Evolutionary conservation across 2,888 invertebrate genomes (phyloP).

Genomic region (Drosophila tripunctata): DNA sequence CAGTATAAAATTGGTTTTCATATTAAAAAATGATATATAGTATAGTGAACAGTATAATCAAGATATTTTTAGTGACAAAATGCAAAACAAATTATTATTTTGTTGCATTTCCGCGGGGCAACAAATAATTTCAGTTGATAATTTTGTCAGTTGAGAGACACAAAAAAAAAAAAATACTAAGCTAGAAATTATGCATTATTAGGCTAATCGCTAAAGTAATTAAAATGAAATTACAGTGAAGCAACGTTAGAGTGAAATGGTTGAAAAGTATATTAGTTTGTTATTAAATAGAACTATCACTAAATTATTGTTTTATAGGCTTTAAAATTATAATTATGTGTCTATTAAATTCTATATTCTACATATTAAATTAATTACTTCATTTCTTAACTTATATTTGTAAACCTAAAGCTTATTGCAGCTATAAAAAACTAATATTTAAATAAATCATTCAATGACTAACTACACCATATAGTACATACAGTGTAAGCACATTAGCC

Average conservation of each 20-base stretch:
- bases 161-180: constrained; percentile 43
- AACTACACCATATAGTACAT: neutral
- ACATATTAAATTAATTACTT: too few species aligned
- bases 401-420: too few species aligned
- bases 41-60: constrained; percentile 17
- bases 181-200: constrained; percentile 43
- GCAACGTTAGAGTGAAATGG: neutral
- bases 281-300: too few species aligned
- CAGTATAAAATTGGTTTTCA: constrained; percentile 4
- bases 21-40: constrained; percentile 3
- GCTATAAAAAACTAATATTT: too few species aligned
- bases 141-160: constrained; percentile 19
- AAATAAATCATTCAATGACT: neutral
- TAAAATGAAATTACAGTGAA: constrained; percentile 8
- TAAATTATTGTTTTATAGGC: too few species aligned
- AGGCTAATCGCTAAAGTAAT: constrained; percentile 45
- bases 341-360: too few species aligned
- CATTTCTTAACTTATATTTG: too few species aligned
- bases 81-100: constrained; percentile 28
- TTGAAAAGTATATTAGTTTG: too few species aligned
- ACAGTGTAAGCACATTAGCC: neutral
- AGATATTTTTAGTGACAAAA: constrained; percentile 25
- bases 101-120: constrained; percentile 32
- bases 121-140: constrained; percentile 23
- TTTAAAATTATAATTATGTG: too few species aligned